Conservation (phyloP, 2,888 invertebrate species). For the Tubiluchus corallicola region DNA sequence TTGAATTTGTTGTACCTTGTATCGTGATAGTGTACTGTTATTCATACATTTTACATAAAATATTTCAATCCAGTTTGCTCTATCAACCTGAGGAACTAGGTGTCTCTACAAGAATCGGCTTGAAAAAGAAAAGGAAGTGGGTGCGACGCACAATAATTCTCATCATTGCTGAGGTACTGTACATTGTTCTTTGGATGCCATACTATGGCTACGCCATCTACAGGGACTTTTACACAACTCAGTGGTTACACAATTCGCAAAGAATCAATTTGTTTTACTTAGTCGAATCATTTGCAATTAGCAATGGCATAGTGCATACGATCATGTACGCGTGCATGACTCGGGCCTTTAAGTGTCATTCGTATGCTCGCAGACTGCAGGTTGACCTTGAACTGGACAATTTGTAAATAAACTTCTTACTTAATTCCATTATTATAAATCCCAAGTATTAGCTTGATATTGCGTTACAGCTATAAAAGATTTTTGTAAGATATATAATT, state of each 20-base stretch:
- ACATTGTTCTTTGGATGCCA: not conserved
- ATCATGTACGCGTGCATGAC: not conserved
- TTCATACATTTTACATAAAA: not conserved
- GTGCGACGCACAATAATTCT: not conserved
- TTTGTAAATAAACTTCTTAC: too few species aligned
- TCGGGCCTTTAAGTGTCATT: not conserved
- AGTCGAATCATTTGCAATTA: not conserved
- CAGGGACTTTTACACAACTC: not conserved
- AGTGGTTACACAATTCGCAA: not conserved
- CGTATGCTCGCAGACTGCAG: too few species aligned
- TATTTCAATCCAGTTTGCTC: not conserved
- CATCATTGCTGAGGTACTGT: not conserved
- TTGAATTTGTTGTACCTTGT: not conserved
- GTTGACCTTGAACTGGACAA: too few species aligned
- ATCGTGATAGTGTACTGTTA: not conserved
- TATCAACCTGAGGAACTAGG: too few species aligned
- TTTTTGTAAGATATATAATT: too few species aligned
- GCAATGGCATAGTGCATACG: slow-evolving; percentile 1
- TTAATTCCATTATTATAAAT: too few species aligned
- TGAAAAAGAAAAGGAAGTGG: slow-evolving; percentile 1
- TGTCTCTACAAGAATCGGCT: not conserved
- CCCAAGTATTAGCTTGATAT: too few species aligned
- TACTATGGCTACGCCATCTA: slow-evolving; percentile 1
- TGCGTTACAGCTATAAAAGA: too few species aligned
- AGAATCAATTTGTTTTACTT: slow-evolving; percentile 3